Evolutionary conservation across 2,888 invertebrate genomes (phyloP).

Genomic region (Drosophila peninsularis): DNA sequence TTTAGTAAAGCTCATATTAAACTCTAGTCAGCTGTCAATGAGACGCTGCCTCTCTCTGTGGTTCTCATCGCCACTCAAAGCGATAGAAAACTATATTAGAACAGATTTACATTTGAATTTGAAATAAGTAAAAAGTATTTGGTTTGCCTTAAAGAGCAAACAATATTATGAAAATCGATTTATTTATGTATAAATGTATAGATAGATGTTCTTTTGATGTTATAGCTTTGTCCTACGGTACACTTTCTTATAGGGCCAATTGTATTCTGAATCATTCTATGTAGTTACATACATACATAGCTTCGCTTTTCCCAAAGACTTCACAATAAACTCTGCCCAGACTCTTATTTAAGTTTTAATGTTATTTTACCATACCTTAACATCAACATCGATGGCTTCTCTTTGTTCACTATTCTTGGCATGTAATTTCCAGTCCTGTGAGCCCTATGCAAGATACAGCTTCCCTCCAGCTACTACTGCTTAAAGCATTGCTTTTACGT

Average conservation of each 20-base stretch:
- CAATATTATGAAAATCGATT: too few species aligned
- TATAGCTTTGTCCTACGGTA: background rate
- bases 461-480: too few species aligned
- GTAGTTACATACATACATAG: too few species aligned
- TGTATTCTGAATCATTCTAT: background rate
- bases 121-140: too few species aligned
- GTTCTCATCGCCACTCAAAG: constrained; percentile 19
- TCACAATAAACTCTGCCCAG: background rate
- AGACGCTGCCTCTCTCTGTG: constrained; percentile 5
- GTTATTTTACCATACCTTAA: background rate
- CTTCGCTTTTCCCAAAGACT: background rate
- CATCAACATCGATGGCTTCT: background rate
- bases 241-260: background rate
- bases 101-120: background rate
- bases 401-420: background rate
- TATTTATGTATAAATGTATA: too few species aligned
- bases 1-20: background rate
- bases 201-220: background rate
- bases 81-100: background rate
- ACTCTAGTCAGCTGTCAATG: background rate
- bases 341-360: background rate
- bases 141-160: too few species aligned
- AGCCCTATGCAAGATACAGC: background rate
- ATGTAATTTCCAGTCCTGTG: background rate
- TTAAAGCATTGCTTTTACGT: background rate